A percentile compares a stretch with the other conserved stretches of the same genome.
Evolutionary conservation across 2,113 vertebrate genomes (phyloP).

Genomic region (Callospermophilus lateralis): DNA sequence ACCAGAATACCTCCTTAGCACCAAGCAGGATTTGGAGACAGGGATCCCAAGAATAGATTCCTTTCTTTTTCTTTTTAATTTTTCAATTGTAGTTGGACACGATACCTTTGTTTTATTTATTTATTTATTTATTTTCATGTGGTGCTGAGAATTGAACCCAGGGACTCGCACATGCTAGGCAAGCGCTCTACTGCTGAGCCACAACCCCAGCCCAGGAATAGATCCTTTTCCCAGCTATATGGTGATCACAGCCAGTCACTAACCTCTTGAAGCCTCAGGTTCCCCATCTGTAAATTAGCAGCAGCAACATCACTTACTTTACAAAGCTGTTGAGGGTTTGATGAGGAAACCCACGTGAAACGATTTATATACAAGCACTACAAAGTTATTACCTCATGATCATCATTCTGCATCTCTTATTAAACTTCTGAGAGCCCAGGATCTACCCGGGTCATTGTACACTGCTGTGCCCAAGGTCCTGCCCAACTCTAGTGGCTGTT

Average conservation of each 20-base stretch:
- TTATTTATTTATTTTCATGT: too few species aligned
- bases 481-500: not conserved
- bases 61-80: not conserved
- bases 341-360: not conserved
- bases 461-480: not conserved
- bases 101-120: too few species aligned
- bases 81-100: too few species aligned
- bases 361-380: not conserved
- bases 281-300: not conserved
- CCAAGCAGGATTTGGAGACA: not conserved
- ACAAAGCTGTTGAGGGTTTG: not conserved
- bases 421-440: not conserved
- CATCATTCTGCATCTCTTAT: not conserved
- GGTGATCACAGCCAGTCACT: not conserved
- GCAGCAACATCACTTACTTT: not conserved
- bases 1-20: not conserved
- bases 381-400: not conserved
- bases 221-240: not conserved
- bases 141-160: too few species aligned
- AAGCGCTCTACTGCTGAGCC: too few species aligned
- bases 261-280: not conserved
- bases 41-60: not conserved
- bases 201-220: not conserved
- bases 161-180: too few species aligned
- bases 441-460: not conserved